Evolutionary conservation across 2,113 vertebrate genomes (phyloP).

Genomic region (Cyprinodon tularosa): DNA sequence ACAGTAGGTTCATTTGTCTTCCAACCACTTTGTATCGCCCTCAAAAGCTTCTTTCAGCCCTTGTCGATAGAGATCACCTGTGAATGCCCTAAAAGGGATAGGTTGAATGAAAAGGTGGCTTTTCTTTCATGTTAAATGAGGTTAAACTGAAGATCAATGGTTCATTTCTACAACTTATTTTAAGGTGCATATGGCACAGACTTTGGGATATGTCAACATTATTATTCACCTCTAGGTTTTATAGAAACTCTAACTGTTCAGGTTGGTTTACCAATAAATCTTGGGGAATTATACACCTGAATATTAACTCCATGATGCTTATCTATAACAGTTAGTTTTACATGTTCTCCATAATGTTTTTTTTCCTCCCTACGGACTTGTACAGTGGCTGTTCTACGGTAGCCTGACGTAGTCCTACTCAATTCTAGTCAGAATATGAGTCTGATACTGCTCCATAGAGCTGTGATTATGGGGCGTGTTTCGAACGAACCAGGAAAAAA

Average conservation of each 20-base stretch:
- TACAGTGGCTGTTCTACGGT: neutral
- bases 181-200: neutral
- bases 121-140: constrained; percentile 9
- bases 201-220: neutral
- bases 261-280: neutral
- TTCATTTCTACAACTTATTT: neutral
- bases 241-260: neutral
- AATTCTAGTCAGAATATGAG: no score
- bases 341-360: neutral
- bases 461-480: no score
- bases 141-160: constrained; percentile 5
- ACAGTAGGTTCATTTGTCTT: constrained; percentile 43
- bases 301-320: neutral
- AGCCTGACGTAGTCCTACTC: no score
- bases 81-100: constrained; percentile 18
- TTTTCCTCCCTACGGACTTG: neutral
- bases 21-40: constrained; percentile 36
- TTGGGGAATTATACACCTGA: neutral
- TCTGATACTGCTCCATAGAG: no score
- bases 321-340: neutral
- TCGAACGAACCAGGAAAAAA: no score
- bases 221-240: neutral
- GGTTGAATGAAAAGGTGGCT: constrained; percentile 15
- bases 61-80: constrained; percentile 40
- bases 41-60: constrained; percentile 46